Evolutionary conservation across 2,113 vertebrate species (phyloP).

Genomic region (Notothenia rossii): DNA sequence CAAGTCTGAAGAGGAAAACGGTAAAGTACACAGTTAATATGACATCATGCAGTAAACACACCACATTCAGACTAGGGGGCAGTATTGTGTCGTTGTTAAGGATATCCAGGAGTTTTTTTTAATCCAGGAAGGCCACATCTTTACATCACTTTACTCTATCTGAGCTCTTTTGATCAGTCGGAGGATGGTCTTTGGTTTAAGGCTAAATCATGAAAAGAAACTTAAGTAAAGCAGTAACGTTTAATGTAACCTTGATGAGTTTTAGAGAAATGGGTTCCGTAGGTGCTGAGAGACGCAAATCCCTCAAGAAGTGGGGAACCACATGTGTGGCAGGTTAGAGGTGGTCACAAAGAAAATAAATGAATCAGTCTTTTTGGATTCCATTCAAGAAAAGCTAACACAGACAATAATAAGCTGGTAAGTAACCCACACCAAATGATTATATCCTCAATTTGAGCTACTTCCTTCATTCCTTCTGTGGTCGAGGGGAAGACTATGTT

Average conservation of each 20-base stretch:
- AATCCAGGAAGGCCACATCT: constrained; percentile 24
- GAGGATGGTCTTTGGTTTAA: constrained; percentile 37
- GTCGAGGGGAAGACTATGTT: constrained; percentile 23
- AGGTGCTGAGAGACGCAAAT: constrained; percentile 64
- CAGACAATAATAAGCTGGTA: constrained; percentile 63
- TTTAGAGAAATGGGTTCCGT: constrained; percentile 58
- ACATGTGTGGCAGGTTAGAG: constrained; percentile 71
- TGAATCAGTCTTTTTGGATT: constrained; percentile 71
- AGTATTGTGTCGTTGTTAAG: constrained; percentile 65
- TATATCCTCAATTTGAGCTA: constrained; percentile 54
- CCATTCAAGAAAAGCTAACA: constrained; percentile 74
- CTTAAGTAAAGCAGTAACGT: constrained; percentile 35
- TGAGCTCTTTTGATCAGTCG: constrained; percentile 44
- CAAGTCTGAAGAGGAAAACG: constrained; percentile 87
- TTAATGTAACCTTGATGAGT: constrained; percentile 28
- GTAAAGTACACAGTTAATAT: constrained; percentile 67
- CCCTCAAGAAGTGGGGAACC: constrained; percentile 56
- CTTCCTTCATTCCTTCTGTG: constrained; percentile 59
- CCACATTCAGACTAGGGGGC: constrained; percentile 72
- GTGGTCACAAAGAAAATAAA: constrained; percentile 79
- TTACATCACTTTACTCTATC: not conserved
- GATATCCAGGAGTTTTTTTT: not conserved
- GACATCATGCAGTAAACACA: constrained; percentile 52
- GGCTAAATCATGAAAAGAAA: constrained; percentile 47
- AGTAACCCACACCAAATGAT: constrained; percentile 71